Evolutionary conservation across 2,113 vertebrate species (phyloP).

Genomic region (Chaetura pelagica): DNA sequence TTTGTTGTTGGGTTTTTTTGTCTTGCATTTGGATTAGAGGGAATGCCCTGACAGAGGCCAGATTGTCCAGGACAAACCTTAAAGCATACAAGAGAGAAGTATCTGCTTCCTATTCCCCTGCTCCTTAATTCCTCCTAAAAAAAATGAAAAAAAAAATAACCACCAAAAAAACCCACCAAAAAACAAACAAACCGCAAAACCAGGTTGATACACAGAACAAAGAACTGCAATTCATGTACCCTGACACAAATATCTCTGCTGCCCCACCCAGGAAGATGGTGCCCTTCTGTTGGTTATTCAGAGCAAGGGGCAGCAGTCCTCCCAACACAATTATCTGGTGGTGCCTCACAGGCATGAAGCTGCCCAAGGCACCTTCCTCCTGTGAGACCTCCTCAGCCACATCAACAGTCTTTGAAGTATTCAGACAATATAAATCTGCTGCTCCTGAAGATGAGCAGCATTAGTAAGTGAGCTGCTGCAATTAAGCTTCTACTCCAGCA

Average conservation of each 20-base stretch:
- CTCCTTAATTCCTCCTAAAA: neutral
- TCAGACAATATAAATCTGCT: neutral
- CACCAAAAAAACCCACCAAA: too few species aligned
- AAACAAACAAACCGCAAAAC: neutral
- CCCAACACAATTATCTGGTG: neutral
- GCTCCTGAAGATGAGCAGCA: neutral
- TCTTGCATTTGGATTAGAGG: neutral
- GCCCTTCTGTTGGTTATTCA: neutral
- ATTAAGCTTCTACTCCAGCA: neutral
- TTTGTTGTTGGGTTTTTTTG: neutral
- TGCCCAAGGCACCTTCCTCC: slow-evolving; percentile 14
- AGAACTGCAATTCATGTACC: neutral
- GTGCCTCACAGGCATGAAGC: slow-evolving; percentile 11
- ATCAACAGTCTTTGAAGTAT: neutral
- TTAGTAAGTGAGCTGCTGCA: neutral
- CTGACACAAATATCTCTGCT: neutral
- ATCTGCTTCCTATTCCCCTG: neutral
- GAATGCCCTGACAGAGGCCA: neutral
- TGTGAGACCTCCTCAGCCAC: neutral
- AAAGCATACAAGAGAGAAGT: neutral
- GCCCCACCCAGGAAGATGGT: neutral
- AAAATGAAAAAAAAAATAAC: neutral
- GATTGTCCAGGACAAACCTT: neutral
- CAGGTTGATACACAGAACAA: neutral
- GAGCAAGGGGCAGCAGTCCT: neutral